Evolutionary conservation across 2,113 vertebrate genomes (phyloP).

Genomic region (Corynorhinus townsendii): DNA sequence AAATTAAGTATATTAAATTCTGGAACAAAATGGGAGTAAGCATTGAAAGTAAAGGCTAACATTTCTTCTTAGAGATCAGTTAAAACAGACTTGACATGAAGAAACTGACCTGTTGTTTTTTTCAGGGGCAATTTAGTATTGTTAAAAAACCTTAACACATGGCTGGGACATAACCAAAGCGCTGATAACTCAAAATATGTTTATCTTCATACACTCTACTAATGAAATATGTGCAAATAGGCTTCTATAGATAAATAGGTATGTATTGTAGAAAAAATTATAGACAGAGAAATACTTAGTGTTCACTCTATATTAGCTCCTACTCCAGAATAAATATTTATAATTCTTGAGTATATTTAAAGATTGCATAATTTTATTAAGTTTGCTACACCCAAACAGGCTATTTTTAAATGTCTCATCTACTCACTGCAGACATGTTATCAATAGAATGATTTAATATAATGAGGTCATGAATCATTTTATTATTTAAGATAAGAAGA

Average conservation of each 20-base stretch:
- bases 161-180: background rate
- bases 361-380: background rate
- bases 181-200: background rate
- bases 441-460: background rate
- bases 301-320: constrained; percentile 5
- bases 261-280: background rate
- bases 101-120: background rate
- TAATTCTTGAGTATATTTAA: background rate
- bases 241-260: background rate
- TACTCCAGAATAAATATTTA: background rate
- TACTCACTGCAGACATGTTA: background rate
- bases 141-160: background rate
- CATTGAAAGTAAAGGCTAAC: background rate
- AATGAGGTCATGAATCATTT: background rate
- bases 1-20: background rate
- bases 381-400: background rate
- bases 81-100: background rate
- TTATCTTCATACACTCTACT: background rate
- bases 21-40: background rate
- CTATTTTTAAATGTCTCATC: background rate
- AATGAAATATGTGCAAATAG: background rate
- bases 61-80: background rate
- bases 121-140: background rate
- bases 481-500: background rate
- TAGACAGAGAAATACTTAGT: background rate